Evolutionary conservation across 2,113 vertebrate genomes (phyloP).

Genomic region (Percina caprodes): DNA sequence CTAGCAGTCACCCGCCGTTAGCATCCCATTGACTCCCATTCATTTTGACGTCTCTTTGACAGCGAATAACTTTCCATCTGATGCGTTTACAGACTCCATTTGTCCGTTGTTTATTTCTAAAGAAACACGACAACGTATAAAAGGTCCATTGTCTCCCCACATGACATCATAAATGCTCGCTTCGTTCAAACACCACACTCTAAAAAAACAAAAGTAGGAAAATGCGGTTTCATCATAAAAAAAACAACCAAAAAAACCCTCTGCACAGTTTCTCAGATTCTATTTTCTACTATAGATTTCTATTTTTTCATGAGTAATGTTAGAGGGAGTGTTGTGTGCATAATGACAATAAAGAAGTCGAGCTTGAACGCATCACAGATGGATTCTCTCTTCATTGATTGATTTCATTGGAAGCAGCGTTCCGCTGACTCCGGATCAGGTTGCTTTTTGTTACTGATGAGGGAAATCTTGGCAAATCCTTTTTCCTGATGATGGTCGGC

Average conservation of each 20-base stretch:
- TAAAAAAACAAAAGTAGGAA: background rate
- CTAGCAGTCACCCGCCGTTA: no score
- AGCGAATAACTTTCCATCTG: no score
- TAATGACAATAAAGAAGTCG: background rate
- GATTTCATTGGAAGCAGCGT: background rate
- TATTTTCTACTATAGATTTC: no score
- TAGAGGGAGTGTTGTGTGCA: background rate
- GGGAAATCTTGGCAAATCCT: conserved; percentile 46
- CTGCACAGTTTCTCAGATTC: background rate
- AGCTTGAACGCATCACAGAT: conserved; percentile 7
- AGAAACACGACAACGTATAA: no score
- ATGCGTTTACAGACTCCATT: no score
- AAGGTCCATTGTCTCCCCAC: no score
- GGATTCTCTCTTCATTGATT: background rate
- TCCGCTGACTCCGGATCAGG: conserved; percentile 26
- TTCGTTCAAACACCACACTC: background rate
- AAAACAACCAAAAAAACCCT: no score
- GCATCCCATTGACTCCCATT: no score
- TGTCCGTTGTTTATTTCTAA: no score
- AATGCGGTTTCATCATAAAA: background rate
- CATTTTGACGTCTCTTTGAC: no score
- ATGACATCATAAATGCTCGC: background rate
- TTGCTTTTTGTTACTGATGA: conserved; percentile 43
- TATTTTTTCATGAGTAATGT: background rate
- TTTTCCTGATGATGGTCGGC: conserved; percentile 35